A percentile compares a stretch with the other conserved stretches of the same genome.
Evolutionary conservation across 2,113 vertebrate genomes (phyloP).

Genomic region (Lagopus muta): DNA sequence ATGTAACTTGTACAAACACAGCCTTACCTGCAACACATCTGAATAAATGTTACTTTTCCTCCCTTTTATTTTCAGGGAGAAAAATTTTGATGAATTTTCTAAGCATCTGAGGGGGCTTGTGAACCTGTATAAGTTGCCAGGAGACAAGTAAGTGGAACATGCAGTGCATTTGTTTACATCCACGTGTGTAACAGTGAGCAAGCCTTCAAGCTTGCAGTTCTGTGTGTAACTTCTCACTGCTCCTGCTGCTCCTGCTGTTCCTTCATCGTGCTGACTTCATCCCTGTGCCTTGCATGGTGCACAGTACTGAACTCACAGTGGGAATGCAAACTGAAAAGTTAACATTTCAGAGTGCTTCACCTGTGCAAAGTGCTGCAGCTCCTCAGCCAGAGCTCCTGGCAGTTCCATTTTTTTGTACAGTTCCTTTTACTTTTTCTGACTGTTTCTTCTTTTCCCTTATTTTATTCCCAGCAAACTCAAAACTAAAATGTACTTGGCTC

Average conservation of each 20-base stretch:
- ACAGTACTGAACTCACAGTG: background rate
- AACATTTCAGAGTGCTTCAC: accelerated
- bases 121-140: slow-evolving; percentile 95
- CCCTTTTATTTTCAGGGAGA: slow-evolving; percentile 82
- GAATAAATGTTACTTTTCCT: background rate
- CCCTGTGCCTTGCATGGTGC: accelerated
- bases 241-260: background rate
- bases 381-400: background rate
- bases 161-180: background rate
- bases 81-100: slow-evolving; percentile 98
- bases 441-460: background rate
- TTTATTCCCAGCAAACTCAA: slow-evolving; percentile 88
- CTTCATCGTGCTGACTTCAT: background rate
- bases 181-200: accelerated
- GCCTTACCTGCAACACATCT: background rate
- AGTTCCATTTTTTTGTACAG: background rate
- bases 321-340: background rate
- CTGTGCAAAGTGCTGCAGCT: background rate
- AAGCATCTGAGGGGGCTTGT: slow-evolving; percentile 97
- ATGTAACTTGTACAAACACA: background rate
- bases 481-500: slow-evolving; percentile 98
- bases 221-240: background rate
- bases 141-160: slow-evolving; percentile 89
- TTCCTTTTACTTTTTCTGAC: background rate
- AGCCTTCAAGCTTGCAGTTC: background rate